A percentile compares a stretch with the other conserved stretches of the same genome.
Evolutionary conservation across 2,113 vertebrate genomes (phyloP).

Genomic region (Accipiter cooperii): DNA sequence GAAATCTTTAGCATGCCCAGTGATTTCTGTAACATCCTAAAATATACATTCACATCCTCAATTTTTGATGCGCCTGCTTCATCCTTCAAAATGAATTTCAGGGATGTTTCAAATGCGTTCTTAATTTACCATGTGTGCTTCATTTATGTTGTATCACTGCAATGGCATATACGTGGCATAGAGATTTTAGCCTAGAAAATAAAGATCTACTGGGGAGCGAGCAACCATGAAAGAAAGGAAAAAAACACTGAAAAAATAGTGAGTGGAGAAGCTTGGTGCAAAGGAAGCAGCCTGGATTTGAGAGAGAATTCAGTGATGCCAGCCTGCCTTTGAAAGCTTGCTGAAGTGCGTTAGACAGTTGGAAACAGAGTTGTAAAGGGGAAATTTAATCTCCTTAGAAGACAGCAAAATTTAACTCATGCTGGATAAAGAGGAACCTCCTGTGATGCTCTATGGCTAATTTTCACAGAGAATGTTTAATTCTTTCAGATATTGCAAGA

Average conservation of each 20-base stretch:
- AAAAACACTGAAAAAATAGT: neutral
- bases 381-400: conserved; percentile 5
- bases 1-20: neutral
- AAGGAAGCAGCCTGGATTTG: neutral
- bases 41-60: neutral
- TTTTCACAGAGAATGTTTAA: neutral
- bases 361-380: neutral
- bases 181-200: neutral
- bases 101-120: neutral
- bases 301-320: neutral
- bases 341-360: neutral
- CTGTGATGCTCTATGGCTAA: neutral
- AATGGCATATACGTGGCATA: neutral
- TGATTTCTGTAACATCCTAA: neutral
- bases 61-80: neutral
- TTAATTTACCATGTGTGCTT: neutral
- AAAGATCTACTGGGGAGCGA: neutral
- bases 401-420: neutral
- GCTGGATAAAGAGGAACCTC: neutral
- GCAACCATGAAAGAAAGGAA: neutral
- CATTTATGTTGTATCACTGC: neutral
- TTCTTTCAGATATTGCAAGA: neutral
- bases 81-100: neutral
- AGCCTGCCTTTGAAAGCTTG: neutral
- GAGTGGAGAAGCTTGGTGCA: neutral